A percentile compares a stretch with the other conserved stretches of the same genome.
phyloP scores from a whole-genome alignment of 2,113 vertebrate species.

The Tachuris rubrigastra region DNA sequence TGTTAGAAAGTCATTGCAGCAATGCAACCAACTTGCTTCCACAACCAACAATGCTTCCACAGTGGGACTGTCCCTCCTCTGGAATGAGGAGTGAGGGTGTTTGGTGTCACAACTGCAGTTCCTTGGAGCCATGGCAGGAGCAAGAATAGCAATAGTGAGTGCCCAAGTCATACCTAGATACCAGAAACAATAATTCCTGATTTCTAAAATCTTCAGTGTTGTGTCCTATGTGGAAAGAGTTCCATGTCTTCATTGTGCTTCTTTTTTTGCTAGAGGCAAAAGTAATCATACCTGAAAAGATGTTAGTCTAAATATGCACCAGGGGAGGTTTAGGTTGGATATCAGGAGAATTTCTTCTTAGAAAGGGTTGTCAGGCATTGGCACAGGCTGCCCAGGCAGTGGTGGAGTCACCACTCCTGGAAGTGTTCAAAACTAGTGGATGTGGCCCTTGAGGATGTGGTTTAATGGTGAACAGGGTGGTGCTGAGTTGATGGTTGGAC shows the following conservation, averaged over 20 bases:
- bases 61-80: background rate
- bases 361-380: too few species aligned
- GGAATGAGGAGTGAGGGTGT: background rate
- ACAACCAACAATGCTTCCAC: background rate
- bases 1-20: too few species aligned
- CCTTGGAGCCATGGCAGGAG: background rate
- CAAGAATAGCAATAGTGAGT: background rate
- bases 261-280: background rate
- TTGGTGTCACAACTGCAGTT: fast-evolving
- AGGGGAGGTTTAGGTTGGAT: background rate
- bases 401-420: background rate
- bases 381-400: background rate
- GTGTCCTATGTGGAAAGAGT: background rate
- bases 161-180: background rate
- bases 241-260: background rate
- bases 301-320: fast-evolving
- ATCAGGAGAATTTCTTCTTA: background rate
- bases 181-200: background rate
- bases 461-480: background rate
- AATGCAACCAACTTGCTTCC: background rate
- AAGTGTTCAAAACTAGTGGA: background rate
- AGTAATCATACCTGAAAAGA: background rate
- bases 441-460: background rate
- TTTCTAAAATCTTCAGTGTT: background rate
- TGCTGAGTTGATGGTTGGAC: background rate